A percentile compares a stretch with the other conserved stretches of the same genome.
phyloP scores from a whole-genome alignment of 2,113 vertebrate species.

The Trachemys scripta region DNA sequence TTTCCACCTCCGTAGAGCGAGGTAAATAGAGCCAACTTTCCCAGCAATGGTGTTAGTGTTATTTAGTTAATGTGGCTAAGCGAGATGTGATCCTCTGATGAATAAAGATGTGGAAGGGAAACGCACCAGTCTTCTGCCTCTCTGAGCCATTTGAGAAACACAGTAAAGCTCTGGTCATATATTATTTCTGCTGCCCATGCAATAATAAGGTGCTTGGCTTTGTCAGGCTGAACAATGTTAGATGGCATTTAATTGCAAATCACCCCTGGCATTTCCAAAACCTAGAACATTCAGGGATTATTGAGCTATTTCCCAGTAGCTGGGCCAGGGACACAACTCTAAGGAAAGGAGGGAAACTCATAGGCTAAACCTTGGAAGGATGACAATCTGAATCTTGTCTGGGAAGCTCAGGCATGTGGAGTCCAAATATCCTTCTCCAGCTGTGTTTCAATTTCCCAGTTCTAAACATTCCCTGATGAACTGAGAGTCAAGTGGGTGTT shows the following conservation, averaged over 20 bases:
- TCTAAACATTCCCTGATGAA: rapidly evolving
- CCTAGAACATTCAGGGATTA: rapidly evolving
- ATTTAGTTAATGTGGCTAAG: too few species aligned
- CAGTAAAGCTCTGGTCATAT: rapidly evolving
- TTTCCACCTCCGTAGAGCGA: too few species aligned
- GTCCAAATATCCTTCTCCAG: rapidly evolving
- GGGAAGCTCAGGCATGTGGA: rapidly evolving
- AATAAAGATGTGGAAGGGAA: too few species aligned
- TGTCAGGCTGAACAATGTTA: rapidly evolving
- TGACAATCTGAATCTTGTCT: rapidly evolving
- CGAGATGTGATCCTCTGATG: too few species aligned
- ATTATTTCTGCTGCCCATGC: rapidly evolving
- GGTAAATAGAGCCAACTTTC: too few species aligned
- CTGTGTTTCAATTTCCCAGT: neutral
- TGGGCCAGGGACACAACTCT: neutral
- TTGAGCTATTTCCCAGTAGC: neutral
- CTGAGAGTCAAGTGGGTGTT: rapidly evolving
- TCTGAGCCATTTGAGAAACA: too few species aligned
- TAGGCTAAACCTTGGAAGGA: neutral
- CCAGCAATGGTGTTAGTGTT: too few species aligned
- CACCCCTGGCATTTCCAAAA: rapidly evolving
- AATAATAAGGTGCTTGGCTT: rapidly evolving
- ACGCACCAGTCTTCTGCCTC: too few species aligned
- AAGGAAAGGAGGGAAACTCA: neutral
- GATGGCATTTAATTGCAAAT: neutral